Evolutionary conservation across 2,888 invertebrate species (phyloP), one percentile per base, ranked within the genome.

Genomic region (Apamea sordens): DNA sequence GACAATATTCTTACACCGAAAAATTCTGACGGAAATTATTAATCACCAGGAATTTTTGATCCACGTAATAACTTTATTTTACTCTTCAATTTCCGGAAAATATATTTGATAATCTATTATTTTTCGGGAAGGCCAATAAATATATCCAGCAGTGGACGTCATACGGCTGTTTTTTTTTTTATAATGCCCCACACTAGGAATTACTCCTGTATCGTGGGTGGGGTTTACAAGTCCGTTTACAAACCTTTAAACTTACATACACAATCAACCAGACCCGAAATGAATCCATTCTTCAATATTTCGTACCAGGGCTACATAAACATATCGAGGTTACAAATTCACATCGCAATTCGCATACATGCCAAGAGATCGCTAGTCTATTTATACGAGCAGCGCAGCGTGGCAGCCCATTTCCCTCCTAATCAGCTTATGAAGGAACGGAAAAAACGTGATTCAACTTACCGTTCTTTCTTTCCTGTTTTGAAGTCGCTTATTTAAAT

Each of bases 341-440:
- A 70, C 47, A 47, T 44, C 61, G 41, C 50, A 36, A 11, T 64
- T 32, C 24, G 64, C 64, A 73, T 53, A 70, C 32, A 73, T 72
- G 64, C 32, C 56, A 36, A 15, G 73, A 65, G n/a, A 36, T 73
- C 41, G 32, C 73, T 65, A 65, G 53, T 74, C 72, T 75, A 78
- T 83, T 77, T 75, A 82, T 76, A 70, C 69, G 61, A 77, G 63
- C 63, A 59, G 59, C 61, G 83, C 76, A 83, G 59, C 87, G 67
- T 72, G 77, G 76, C 81, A 83, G 73, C 73, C 76, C 79, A 88
- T 89, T 88, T 89, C 89, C 86, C 77, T 70, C 78, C 68, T 88
- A 88, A 88, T 88, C 88, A 88, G 77, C 86, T 88, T 89, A 83
- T 78, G 83, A 80, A 80, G 83, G 83, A 89, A 81, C 81, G 75